Evolutionary conservation across 2,888 invertebrate species (phyloP), one percentile per base, ranked within the genome.

Genomic region (Lasioglossum lativentre): DNA sequence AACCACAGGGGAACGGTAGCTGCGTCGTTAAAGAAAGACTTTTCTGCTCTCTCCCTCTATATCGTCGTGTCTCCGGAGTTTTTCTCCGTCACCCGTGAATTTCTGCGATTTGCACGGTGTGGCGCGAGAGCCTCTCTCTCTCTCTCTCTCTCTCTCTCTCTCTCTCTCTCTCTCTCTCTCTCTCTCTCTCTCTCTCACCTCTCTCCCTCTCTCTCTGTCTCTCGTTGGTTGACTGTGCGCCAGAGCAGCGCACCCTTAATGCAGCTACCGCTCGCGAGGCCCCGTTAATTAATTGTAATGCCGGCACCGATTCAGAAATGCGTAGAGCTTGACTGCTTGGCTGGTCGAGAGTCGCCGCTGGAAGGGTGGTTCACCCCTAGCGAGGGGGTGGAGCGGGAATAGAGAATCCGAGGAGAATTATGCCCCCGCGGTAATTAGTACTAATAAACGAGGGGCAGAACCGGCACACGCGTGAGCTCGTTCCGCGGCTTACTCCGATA

Each of bases 241-340:
- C 81, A 34, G 66, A 52, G n/a, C n/a, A 52, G 52, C 78, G 83
- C 82, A 89, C 88, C 90, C 85, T 90, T 89, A 88, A 82, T 80
- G 87, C 75, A 76, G 68, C 75, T 77, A 42, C 59, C 66, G 66
- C 66, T 66, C 66, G 87, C 87, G 79, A 85, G 85, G 85, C 86
- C 66, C 89, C 52, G 90, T 87, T 93, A 92, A 92, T 93, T 93
- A 91, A 92, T 93, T 90, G 91, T 91, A 90, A 93, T 89, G 89
- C 88, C 88, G n/a, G 86, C 88, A 87, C 90, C 91, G 90, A 93
- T 92, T 92, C 88, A 90, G 90, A 88, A 90, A 82, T 86, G 88
- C 82, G 73, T 76, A 34, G 66, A 83, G 78, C 82, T 82, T 83
- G 85, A 87, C 83, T 83, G 82, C 87, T 34, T 80, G 85, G 80